Percentiles rank a stretch among this genome's conserved stretches.
These are phyloP conservation scores for Idaea straminata DNA, from an alignment of 2,888 invertebrate genomes.

Conservation along the genomic window DNA sequence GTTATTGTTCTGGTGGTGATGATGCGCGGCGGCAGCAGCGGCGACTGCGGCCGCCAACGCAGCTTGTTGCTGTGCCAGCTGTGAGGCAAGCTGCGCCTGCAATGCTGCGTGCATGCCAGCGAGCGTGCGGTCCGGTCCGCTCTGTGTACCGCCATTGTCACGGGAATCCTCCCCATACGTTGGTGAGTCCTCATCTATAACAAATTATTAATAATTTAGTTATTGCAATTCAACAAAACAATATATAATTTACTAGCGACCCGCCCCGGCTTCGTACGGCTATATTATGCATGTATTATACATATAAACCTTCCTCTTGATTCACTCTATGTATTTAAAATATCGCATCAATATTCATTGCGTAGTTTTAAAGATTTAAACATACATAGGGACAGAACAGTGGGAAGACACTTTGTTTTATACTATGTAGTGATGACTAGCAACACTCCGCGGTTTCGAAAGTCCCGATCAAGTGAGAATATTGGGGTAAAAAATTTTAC, in stretches of 20 bases:
- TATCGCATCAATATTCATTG: no score
- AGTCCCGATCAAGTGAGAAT: no score
- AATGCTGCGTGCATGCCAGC: constrained; percentile 71
- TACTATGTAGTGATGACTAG: no score
- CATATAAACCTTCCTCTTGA: no score
- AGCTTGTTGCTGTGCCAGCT: constrained; percentile 81
- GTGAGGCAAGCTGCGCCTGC: constrained; percentile 82
- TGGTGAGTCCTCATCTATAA: constrained; percentile 73
- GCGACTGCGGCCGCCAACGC: constrained; percentile 77
- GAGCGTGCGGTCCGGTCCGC: constrained; percentile 35
- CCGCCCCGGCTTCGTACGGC: no score
- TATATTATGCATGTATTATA: no score
- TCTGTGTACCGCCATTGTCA: constrained; percentile 57
- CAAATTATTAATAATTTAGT: background rate
- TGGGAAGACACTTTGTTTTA: no score
- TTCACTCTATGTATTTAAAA: no score
- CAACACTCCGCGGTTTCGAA: no score
- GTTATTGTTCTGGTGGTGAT: constrained; percentile 81
- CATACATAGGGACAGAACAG: no score
- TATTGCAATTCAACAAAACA: background rate
- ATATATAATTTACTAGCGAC: background rate
- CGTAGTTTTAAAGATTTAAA: no score
- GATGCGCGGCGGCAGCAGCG: constrained; percentile 81
- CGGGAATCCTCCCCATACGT: constrained; percentile 74
- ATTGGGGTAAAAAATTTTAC: no score